These are phyloP conservation scores for Ctenodactylus gundi DNA, from an alignment of 2,113 vertebrate species.

Conservation along the genomic window DNA sequence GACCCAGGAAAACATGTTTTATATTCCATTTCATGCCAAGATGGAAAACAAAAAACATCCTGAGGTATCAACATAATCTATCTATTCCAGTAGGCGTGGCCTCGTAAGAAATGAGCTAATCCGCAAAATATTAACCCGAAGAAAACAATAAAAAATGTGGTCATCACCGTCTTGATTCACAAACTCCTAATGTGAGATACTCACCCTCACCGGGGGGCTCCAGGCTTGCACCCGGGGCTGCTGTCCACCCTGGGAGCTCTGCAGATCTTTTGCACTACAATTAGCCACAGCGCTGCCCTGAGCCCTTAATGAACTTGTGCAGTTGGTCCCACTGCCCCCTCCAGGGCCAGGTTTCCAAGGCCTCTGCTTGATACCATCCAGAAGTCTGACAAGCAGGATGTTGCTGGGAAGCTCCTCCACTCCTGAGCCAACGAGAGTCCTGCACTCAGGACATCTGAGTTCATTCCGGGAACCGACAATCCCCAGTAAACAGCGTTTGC, in stretches of 20 bases:
- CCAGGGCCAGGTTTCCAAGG: constrained; percentile 87
- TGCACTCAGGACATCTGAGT: constrained; percentile 96
- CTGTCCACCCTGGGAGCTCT: constrained; percentile 85
- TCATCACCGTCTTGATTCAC: neutral
- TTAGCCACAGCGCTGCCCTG: constrained; percentile 77
- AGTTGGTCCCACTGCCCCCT: constrained; percentile 82
- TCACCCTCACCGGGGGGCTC: constrained; percentile 95
- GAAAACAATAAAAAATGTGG: neutral
- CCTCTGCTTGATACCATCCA: constrained; percentile 98
- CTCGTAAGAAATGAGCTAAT: constrained; percentile 26
- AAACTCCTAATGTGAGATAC: constrained; percentile 69
- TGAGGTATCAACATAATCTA: neutral
- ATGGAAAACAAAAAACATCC: neutral
- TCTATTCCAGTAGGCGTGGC: neutral
- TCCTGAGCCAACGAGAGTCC: constrained; percentile 93
- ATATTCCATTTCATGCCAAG: neutral
- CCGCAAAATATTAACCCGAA: neutral
- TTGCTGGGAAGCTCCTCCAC: constrained; percentile 98
- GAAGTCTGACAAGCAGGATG: constrained; percentile 95
- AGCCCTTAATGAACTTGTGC: constrained; percentile 77
- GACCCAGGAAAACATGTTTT: neutral
- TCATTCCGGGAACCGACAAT: constrained; percentile 96
- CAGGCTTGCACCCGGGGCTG: constrained; percentile 92
- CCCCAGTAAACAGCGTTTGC: constrained; percentile 95
- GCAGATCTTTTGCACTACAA: constrained; percentile 87